Conservation (phyloP, 2,888 invertebrate genomes). For the Lydus trimaculatus region DNA sequence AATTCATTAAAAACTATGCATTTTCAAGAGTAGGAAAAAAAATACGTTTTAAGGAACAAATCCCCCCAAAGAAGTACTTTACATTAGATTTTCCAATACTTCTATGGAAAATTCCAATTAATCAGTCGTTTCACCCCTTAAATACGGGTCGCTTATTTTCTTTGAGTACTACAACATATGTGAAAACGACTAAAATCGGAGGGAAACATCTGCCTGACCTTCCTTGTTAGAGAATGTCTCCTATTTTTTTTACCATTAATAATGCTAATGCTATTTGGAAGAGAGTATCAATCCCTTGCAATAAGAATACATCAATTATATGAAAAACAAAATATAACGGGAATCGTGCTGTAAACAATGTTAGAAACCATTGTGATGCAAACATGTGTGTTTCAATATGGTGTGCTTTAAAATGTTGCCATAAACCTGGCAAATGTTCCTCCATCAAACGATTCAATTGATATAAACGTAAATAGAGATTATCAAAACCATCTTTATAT, state of each 20-base stretch:
- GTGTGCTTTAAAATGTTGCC: conserved; percentile 82
- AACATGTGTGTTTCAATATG: conserved; percentile 97
- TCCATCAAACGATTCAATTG: conserved; percentile 94
- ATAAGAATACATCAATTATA: conserved; percentile 94
- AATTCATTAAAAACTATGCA: too few relatives aligned
- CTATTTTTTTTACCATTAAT: conserved; percentile 72
- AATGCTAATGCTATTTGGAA: conserved; percentile 97
- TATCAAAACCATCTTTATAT: conserved; percentile 97
- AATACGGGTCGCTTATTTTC: too few relatives aligned
- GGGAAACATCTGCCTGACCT: too few relatives aligned
- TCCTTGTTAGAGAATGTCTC: too few relatives aligned
- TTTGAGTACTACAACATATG: too few relatives aligned
- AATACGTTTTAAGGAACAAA: too few relatives aligned
- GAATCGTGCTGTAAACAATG: conserved; percentile 98
- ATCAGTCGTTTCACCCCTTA: too few relatives aligned
- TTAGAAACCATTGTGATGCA: conserved; percentile 99
- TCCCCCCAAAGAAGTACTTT: too few relatives aligned
- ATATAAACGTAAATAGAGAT: conserved; percentile 91
- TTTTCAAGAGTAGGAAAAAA: too few relatives aligned
- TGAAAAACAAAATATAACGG: conserved; percentile 96
- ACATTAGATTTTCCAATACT: too few relatives aligned
- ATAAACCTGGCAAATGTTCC: conserved; percentile 84
- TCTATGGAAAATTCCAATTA: too few relatives aligned
- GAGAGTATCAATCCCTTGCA: conserved; percentile 93
- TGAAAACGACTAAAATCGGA: too few relatives aligned